Percentiles rank a stretch among this genome's conserved stretches.
phyloP scores from a whole-genome alignment of 2,113 vertebrate genomes.

The Mus musculus region GRCm39 chr13:38545001-38545500 shows the following conservation, averaged over 20 bases:
- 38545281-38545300: not conserved
- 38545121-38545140: not conserved
- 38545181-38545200: not conserved
- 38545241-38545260: not conserved
- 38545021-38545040: not conserved
- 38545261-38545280: not conserved
- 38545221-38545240: not conserved
- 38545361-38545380: not conserved
- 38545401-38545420: too few relatives aligned
- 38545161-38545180: not conserved
- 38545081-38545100: not conserved
- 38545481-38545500: not conserved
- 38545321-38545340: not conserved
- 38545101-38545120: not conserved
- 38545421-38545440: not conserved
- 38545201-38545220: not conserved
- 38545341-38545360: not conserved
- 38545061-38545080: not conserved
- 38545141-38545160: not conserved
- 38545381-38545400: fast-evolving
- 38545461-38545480: not conserved
- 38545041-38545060: fast-evolving
- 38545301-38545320: not conserved
- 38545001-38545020: not conserved
- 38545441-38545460: not conserved